Evolutionary conservation across 2,797 vertebrate genomes (phyloP), one percentile per base, ranked within the genome.

Genomic region (Brachymystax lenok): DNA sequence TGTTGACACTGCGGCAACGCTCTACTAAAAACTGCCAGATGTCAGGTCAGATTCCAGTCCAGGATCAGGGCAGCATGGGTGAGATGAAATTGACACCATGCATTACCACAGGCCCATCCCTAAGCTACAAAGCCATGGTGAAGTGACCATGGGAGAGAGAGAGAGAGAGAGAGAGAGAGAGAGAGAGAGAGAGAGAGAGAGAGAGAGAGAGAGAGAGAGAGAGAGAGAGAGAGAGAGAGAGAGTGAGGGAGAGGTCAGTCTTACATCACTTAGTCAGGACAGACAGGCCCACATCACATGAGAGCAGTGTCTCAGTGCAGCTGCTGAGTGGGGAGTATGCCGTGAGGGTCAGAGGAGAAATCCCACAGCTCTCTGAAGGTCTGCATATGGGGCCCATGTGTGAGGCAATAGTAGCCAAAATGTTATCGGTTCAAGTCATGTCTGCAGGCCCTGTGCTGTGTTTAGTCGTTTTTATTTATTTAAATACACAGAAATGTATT

Each of bases 141-240:
- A 12, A 40, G 14, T 24, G 54, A 52, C 33, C 54, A 67, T 13
- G 67, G 1, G 13, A 27, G 59, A 30, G 73, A 69, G 40, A 19
- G 71, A 7, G n/a, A n/a, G 24, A 27, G 51, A 21, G 40, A 12
- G 46, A 16, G 14, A 59, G 33, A 19, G 14, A 59, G 67, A n/a
- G 56, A 76, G 46, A 73, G 24, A 51, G 69, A 68, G 24, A 28
- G 19, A 74, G 24, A 71, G 2, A 30, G 40, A 56, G 50, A 5
- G 52, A 72, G 69, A 54, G 61, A 50, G 56, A 67, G 8, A 77
- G 74, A 73, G 66, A 77, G 21, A 71, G 56, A 66, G 54, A 71
- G 33, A 63, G 68, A 50, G 19, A 59, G 61, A 71, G 59, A 46
- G 5, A 51, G n/a, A 10, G 30, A 50, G 30, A 73, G 0, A n/a